Evolutionary conservation across 2,888 invertebrate genomes (phyloP), one percentile per base, ranked within the genome.

Genomic region (Glaucopsyche alexis): DNA sequence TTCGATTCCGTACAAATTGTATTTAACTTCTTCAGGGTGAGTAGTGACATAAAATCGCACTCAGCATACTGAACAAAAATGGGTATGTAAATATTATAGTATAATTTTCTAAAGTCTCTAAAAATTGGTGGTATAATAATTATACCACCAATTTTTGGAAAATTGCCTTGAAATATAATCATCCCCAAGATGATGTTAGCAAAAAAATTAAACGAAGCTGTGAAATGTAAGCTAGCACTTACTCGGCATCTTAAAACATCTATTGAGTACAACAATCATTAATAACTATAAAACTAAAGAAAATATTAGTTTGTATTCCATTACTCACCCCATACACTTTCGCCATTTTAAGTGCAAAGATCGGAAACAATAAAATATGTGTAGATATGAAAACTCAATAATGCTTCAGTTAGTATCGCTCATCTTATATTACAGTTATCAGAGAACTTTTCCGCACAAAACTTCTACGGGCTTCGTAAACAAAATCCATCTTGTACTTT

Each of bases 371-470:
- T 45, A 55, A 71, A 50, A 52, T 45, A 19, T 52, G 67, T 67
- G 73, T 76, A 74, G 73, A 73, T 76, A 60, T 69, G 64, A 73
- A 72, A 74, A 76, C 74, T 76, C 75, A 76, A 76, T 76, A 75
- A 76, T 75, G 75, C 67, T 72, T 64, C 71, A 72, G 76, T 72
- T 72, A 60, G 73, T 67, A 72, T 73, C 72, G 72, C 76, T 76
- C 77, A 78, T 79, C 77, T 77, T 79, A 78, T 78, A 79, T 78
- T 75, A 77, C 79, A 79, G 77, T 79, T 80, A 76, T 77, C 78
- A 77, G 74, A 73, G 71, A 75, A 76, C 71, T 74, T 76, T 74
- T 69, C 71, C 73, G 60, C 70, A 70, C 60, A 72, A 75, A 76
- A 77, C 75, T 76, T 78, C 60, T 64, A 55, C 76, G 71, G 75